Evolutionary conservation across 1,140 invertebrate genomes (phyloP), one percentile per base, ranked within the genome.

Genomic region (Carposina sasakii): DNA sequence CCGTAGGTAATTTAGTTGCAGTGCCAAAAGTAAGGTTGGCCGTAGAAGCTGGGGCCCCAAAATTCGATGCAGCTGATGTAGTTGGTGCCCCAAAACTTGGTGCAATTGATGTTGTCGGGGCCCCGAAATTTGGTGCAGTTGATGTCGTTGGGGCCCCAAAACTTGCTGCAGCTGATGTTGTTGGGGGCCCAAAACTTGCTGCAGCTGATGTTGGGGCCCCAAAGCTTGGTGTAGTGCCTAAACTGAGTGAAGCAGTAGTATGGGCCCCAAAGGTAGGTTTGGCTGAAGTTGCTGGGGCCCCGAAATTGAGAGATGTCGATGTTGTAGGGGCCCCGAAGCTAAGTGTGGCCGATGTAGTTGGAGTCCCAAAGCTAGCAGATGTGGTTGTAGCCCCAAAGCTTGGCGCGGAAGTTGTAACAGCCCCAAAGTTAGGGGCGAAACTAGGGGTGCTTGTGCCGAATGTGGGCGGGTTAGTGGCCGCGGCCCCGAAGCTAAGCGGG

Each of bases 101-200:
- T 40, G 54, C 26, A 2, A 47, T 28, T 41, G 49, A 44, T 21
- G 52, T 28, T n/a, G 55, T 63, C 22, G 66, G 50, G 40, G 63
- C 51, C 2, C 67, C 65, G 22, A 74, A 63, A 45, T 56, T 67
- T 13, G 81, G 63, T 5, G 61, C 59, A 20, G 63, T 44, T 4
- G 69, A 42, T 15, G 47, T 26, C 6, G 58, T 30, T 24, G 65
- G 34, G 33, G 47, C 45, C 6, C 24, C 45, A 13, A 34, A 13
- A 1, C 31, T 9, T 24, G 53, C 23, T 49, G 60, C 19, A 4
- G 48, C 17, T 40, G 51, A 21, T 1, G 52, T 48, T 34, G 60
- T 37, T 6, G 22, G 26, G 2, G 41, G 10, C 0, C 51, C 62
- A 21, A 65, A 57, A 47, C 42, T 47, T 21, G 39, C 10, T 10